These are phyloP conservation scores for Sebastes nivosus DNA, from an alignment of 2,797 vertebrate genomes.

Conservation along the genomic window DNA sequence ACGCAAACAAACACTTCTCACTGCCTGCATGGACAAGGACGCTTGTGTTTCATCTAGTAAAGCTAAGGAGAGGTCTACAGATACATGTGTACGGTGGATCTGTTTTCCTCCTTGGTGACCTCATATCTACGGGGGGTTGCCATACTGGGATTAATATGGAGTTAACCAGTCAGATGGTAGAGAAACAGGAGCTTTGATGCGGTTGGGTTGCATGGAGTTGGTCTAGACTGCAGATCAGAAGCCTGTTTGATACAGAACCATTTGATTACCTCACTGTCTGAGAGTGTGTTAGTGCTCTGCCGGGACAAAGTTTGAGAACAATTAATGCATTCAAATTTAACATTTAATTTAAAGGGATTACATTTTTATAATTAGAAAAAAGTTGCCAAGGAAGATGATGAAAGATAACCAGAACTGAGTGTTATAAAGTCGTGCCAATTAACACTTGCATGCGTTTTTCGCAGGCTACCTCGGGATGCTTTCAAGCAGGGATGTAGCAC, in stretches of 20 bases:
- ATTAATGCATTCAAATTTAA: slow-evolving; percentile 3
- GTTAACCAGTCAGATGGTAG: background rate
- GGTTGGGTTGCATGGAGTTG: background rate
- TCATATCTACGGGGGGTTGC: background rate
- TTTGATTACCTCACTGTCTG: slow-evolving; percentile 24
- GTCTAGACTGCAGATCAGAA: background rate
- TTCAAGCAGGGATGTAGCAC: background rate
- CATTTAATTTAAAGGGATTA: slow-evolving; percentile 25
- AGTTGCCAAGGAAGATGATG: slow-evolving; percentile 11
- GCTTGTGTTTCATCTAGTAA: background rate
- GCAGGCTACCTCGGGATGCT: background rate
- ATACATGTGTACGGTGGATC: background rate
- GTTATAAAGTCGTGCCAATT: background rate
- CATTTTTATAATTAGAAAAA: slow-evolving; percentile 27
- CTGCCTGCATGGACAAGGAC: slow-evolving; percentile 3
- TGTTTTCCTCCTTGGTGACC: background rate
- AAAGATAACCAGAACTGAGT: slow-evolving; percentile 1
- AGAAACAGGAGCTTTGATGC: background rate
- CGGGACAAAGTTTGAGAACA: slow-evolving; percentile 17
- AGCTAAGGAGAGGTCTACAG: background rate
- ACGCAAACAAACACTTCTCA: slow-evolving; percentile 13
- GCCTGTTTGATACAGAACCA: background rate
- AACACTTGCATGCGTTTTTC: background rate
- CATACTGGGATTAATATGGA: background rate
- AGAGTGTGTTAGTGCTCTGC: slow-evolving; percentile 1